Evolutionary conservation across 1,140 invertebrate genomes (phyloP), one percentile per base, ranked within the genome.

Genomic region (Pseudomyrmex flavicornis): DNA sequence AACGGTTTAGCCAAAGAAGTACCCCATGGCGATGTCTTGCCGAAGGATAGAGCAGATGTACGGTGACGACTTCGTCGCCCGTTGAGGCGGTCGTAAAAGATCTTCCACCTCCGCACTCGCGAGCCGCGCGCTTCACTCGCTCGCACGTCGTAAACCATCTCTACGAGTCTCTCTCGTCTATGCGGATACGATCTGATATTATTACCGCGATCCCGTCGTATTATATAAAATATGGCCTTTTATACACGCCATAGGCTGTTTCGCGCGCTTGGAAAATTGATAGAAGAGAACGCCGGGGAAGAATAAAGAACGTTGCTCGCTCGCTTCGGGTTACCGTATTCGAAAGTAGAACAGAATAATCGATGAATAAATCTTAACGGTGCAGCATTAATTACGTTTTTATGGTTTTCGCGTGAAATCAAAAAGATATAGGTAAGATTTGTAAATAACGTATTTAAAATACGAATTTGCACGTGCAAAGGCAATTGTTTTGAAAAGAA

Each of bases 51-150:
- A 5, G 62, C 66, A 35, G 68, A 58, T 73, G n/a, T 65, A 10
- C 44, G 20, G 48, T 63, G 76, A 88, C 75, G 63, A 66, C 48
- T 84, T 68, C 69, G 63, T 35, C 63, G 52, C 56, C 5, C 72
- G 82, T 88, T 72, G 17, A 83, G 86, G 84, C 87, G 87, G 85
- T 91, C 92, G 87, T 93, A 92, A 93, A 93, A 92, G 87, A 86
- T 69, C 84, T 82, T 80, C 70, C 74, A 75, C 69, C 84, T 87
- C 68, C 58, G 83, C 66, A 82, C 65, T 74, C 74, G 61, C 77
- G 84, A 82, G 66, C 66, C 70, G 5, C 35, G 35, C 35, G 70
- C 69, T 72, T 74, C 82, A 80, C 87, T 87, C 84, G 66, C 88
- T 90, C 84, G 85, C 89, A 84, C 82, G 85, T 93, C 90, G 82